Evolutionary conservation across 2,113 vertebrate genomes (phyloP), one percentile per base, ranked within the genome.

Genomic region (Percina caprodes): DNA sequence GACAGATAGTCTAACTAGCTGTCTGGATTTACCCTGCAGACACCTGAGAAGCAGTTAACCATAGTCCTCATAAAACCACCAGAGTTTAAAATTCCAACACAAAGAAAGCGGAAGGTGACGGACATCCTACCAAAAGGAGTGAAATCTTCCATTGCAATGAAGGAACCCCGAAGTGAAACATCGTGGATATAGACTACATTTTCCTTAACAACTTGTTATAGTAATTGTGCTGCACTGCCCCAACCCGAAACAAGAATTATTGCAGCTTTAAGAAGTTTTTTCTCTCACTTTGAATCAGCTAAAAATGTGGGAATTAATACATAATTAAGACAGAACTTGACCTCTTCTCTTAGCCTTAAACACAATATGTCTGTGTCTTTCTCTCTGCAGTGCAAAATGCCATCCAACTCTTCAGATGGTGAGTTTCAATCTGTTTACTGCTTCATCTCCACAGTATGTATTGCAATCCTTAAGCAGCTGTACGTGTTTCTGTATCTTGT

Each of bases 351-450:
- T 21, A 10, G 18, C 14, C 45, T 71, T 14, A 56, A 56, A 42
- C 21, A 19, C n/a, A 24, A 39, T 54, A n/a, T 70, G 8, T 71
- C 18, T 62, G 2, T 80, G 18, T 83, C 46, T 84, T 18, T 89
- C 19, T 87, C 21, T 83, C 61, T 12, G 30, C 90, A 93, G 92
- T 52, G 14, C 74, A 93, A 89, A 66, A 65, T 24, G 55, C 51
- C 33, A 5, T 74, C 89, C 30, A 88, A 54, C 24, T 9, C 60
- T 23, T 60, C 86, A 55, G 87, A 88, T 0, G 91, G 92, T 93
- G 70, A 84, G 92, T 89, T 45, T 16, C 21, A 48, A n/a, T 56
- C 7, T 59, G 30, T 56, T 16, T 10, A 23, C 7, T 9, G 23
- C 42, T 11, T 2, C 39, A 15, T 21, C n/a, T 56, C 8, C 5